Percentiles rank a stretch among this genome's conserved stretches.
Evolutionary conservation across 37 sponge, comb jelly and placozoan genomes (phyloP).

Genomic region (Petrosia ficiformis): DNA sequence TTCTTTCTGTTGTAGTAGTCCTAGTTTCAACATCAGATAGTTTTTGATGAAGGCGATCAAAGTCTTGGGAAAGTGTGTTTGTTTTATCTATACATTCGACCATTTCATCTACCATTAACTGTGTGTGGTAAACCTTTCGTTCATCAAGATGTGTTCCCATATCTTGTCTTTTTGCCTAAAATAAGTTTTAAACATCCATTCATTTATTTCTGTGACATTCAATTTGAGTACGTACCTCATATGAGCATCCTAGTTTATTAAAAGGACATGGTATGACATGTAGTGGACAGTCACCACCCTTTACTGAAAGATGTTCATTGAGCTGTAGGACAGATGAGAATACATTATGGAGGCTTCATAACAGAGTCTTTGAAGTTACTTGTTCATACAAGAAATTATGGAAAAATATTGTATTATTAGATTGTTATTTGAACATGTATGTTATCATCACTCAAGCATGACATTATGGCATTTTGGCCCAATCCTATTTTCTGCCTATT

Average conservation of each 20-base stretch:
- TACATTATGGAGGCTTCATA: conserved; percentile 13
- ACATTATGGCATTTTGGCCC: too few species aligned
- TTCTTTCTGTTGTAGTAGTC: not conserved
- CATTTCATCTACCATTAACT: not conserved
- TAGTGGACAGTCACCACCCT: conserved; percentile 48
- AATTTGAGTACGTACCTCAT: conserved; percentile 25
- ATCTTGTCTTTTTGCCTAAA: not conserved
- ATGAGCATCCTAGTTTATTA: conserved; percentile 22
- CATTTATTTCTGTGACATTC: too few species aligned
- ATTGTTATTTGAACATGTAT: too few species aligned
- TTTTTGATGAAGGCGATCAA: not conserved
- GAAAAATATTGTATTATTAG: too few species aligned
- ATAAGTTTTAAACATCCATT: not conserved
- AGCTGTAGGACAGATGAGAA: conserved; percentile 16
- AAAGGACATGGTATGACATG: conserved; percentile 41
- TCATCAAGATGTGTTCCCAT: not conserved
- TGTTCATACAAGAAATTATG: too few species aligned
- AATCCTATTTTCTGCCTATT: too few species aligned
- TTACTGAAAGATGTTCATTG: conserved; percentile 23
- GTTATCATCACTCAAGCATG: too few species aligned
- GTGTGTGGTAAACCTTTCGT: not conserved
- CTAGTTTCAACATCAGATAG: not conserved
- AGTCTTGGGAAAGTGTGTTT: not conserved
- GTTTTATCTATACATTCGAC: not conserved
- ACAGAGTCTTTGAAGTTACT: too few species aligned